Evolutionary conservation across 2,888 invertebrate genomes (phyloP).

Genomic region (Nephrotoma guestfalica): DNA sequence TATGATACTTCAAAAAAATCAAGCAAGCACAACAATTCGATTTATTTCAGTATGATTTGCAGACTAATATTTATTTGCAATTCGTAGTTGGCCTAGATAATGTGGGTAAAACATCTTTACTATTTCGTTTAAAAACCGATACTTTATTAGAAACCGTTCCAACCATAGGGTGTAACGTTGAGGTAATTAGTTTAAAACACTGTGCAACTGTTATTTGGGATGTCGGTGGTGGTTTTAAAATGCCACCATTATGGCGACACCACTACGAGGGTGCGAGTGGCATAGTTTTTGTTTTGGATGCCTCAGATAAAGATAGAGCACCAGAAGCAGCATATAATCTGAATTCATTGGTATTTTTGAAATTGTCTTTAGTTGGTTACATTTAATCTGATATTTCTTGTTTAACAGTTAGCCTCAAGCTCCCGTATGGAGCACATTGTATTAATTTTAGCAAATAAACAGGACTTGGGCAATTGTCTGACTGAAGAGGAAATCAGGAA

Average conservation of each 20-base stretch:
- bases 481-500: neutral
- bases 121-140: neutral
- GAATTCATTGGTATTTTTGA: neutral
- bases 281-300: neutral
- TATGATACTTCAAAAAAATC: too few relatives aligned
- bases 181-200: neutral
- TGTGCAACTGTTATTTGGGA: neutral
- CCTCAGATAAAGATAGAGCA: neutral
- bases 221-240: neutral
- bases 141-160: neutral
- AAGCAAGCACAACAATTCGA: too few relatives aligned
- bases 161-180: neutral
- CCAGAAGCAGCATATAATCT: neutral
- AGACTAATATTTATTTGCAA: neutral
- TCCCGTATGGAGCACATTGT: neutral
- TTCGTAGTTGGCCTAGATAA: neutral
- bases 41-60: neutral
- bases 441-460: neutral
- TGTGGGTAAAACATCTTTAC: neutral
- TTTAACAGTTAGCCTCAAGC: neutral
- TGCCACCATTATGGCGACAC: neutral
- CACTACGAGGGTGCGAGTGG: neutral
- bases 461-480: neutral
- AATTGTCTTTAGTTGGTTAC: neutral
- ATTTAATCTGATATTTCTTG: neutral